Conservation (phyloP, 2,113 vertebrate species). For the Trochalopteron elliotii region DNA sequence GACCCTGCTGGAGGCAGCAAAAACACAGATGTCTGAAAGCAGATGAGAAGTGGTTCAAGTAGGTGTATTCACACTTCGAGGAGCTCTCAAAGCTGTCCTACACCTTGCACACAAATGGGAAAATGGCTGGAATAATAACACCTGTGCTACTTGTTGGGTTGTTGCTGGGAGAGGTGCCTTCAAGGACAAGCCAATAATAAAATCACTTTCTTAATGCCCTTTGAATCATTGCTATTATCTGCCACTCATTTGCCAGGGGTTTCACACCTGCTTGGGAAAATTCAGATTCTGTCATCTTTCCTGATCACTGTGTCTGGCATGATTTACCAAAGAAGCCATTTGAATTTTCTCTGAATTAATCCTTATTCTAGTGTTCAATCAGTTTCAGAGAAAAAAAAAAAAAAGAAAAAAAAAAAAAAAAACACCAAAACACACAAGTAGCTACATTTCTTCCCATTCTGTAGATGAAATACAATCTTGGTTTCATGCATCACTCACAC, state of each 20-base stretch:
- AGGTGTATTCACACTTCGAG: neutral
- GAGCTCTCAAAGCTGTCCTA: neutral
- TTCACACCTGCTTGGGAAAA: neutral
- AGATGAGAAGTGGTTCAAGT: neutral
- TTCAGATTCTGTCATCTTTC: neutral
- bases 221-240: neutral
- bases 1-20: constrained; percentile 44
- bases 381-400: neutral
- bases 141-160: neutral
- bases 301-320: neutral
- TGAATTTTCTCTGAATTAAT: neutral
- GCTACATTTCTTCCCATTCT: neutral
- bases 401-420: neutral
- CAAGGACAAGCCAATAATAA: neutral
- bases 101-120: neutral
- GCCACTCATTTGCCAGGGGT: neutral
- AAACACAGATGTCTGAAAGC: constrained; percentile 26
- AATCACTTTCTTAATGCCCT: neutral
- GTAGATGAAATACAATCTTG: neutral
- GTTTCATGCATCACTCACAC: neutral
- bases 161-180: neutral
- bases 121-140: neutral
- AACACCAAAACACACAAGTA: neutral
- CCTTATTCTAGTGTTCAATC: neutral
- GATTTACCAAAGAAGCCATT: neutral